Evolutionary conservation across 2,888 invertebrate genomes (phyloP), one percentile per base, ranked within the genome.

Genomic region (Bombyx huttoni): DNA sequence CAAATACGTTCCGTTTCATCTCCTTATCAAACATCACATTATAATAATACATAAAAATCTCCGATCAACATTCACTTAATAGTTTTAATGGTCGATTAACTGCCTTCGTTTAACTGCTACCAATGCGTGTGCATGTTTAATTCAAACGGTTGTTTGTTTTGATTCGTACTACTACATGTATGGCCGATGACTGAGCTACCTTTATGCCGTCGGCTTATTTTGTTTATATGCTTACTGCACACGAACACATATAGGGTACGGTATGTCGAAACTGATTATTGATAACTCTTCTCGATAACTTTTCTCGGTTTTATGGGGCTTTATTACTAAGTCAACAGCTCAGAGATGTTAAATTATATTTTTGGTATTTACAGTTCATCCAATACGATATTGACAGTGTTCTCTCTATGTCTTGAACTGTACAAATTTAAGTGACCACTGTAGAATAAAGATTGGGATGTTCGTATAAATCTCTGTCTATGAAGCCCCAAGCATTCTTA

Each of bases 1-100:
- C 69, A 62, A 82, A 65, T 59, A 53, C 78, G 78, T 77, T 70
- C 73, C 87, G 86, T 87, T 69, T 78, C 77, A 66, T 64, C 56
- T 62, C 56, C 56, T 67, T 63, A 64, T 57, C 53, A 55, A 56
- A 56, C 62, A 59, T 65, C 77, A 77, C 72, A 73, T 70, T 65
- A 68, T n/a, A n/a, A n/a, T n/a, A n/a, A n/a, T 75, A 74, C 70
- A 65, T 66, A 77, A 12, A 40, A 40, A 40, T 8, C 12, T 12
- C 12, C 40, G 7, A 40, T 40, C 40, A 40, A 8, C 12, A 40
- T 10, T 40, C 8, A 40, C 12, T 12, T 40, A 24, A 24, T 24
- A 24, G 2, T 40, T 12, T 40, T 40, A 40, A 40, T 40, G 12
- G 8, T 40, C 40, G 40, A 10, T 40, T 40, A 24, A 24, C 24